Base-by-base conservation (phyloP, 2,888 invertebrate species). In the Gnatocerus cornutus region DNA sequence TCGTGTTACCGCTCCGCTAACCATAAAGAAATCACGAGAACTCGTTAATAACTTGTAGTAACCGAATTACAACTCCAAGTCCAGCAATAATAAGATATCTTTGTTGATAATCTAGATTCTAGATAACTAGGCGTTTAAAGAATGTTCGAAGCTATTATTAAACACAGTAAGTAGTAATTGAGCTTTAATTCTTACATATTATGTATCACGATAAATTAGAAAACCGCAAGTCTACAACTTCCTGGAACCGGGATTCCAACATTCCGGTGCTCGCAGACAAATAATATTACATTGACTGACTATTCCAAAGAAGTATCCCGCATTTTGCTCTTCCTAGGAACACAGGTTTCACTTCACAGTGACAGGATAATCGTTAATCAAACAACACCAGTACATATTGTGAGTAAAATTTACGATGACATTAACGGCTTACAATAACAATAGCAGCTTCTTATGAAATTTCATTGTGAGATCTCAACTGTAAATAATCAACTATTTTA, bases 311-410 rank as follows among this genome's bases (percentile, higher is more conserved):
- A 46, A 7, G 48, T 29, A n/a, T 50, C 48, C 29, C 10, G 41
- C 8, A 14, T 33, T 45, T 30, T 29, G 48, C 48, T 30, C 30
- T 29, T 46, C 30, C 37, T 59, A 27, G 43, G 48, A 59, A 59
- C 48, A 45, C 30, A 46, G 59, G 46, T 59, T 45, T 43, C 59
- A 41, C 59, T 59, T 46, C 46, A 33, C 46, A 45, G 30, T 59
- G 59, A 45, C 45, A 46, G 59, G 45, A 59, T 30, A 59, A 59
- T 59, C 59, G 59, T 59, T 59, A 59, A 59, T 59, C 59, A 59
- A 59, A 59, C 56, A 56, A 41, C 59, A 33, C 41, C 59, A 46
- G 13, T 46, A 59, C 46, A 59, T 45, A 59, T 59, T 59, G 45
- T 59, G 14, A 33, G 30, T 45, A 46, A 29, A 59, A 59, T 59